Evolutionary conservation across 1,140 invertebrate genomes (phyloP), one percentile per base, ranked within the genome.

Genomic region (Cotesia vestalis): DNA sequence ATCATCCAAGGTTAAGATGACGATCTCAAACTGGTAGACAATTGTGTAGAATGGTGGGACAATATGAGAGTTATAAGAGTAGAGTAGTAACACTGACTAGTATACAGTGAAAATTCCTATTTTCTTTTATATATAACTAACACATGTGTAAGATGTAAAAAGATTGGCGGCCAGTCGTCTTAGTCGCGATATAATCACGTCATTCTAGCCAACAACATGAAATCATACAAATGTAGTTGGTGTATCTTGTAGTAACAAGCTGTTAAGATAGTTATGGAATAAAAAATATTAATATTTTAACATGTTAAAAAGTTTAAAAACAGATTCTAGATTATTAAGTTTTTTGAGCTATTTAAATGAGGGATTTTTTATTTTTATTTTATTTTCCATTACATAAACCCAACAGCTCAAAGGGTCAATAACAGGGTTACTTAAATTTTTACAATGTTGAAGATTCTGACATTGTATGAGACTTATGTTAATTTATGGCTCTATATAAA

Each of bases 1-100:
- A 59, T 59, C 57, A 59, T 59, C 20, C 57, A 59, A 59, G 57
- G 57, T 59, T 59, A 59, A 59, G 57, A 17, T 27, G 57, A 27
- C 5, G 57, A 20, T 59, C 17, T 17, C n/a, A 55, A 55, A 17
- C 53, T 55, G 4, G n/a, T 55, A 55, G 14, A 20, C 4, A 20
- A 20, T 4, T 59, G 14, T 55, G 17, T 4, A 14, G 4, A 1
- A 5, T 55, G 17, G 12, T 20, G 20, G 57, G 9, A 20, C 55
- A 20, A 9, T 20, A 59, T 59, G 57, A 20, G 5, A 46, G 27
- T 27, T 27, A 27, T 27, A 27, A 27, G 27, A 27, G 27, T 27
- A 27, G 27, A 27, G 27, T 27, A 27, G 27, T 27, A 27, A 27
- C 27, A 27, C 27, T 27, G 27, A 27, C 0, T 27, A 27, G 27